Evolutionary conservation across 2,113 vertebrate genomes (phyloP), one percentile per base, ranked within the genome.

Genomic region (Ceyx cyanopectus): DNA sequence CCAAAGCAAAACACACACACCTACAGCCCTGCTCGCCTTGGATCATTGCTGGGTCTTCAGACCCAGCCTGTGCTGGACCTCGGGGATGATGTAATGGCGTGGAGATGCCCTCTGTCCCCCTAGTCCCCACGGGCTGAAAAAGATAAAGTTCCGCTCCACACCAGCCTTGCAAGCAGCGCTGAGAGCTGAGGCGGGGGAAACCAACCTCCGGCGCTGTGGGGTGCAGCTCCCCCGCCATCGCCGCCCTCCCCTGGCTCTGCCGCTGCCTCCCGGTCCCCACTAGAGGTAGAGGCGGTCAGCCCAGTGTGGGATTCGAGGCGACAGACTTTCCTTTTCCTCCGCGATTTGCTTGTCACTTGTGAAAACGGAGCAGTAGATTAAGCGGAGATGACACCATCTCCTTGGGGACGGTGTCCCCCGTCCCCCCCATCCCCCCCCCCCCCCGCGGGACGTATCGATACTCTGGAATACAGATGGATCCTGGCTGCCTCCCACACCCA

Each of bases 281-380:
- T 41, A 78, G 62, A 93, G 95, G 92, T 82, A 17, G 69, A 32
- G 46, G 87, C 96, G 92, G 85, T 81, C 96, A 96, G 77, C 90
- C 85, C 89, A 81, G 86, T 89, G 95, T 85, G 84, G 96, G 90
- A 96, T 97, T 96, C 96, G 76, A 97, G 96, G 93, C 37, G 93
- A 92, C 96, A 97, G 94, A 34, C 89, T 72, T 91, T 90, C 90
- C 48, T 92, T 93, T 92, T 85, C 92, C 74, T 96, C 74, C 48
- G 6, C 81, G 67, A 53, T 95, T 94, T 76, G 89, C 85, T 75
- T 91, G 96, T 93, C 89, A 72, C 91, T 94, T 86, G 82, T 56
- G 54, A 94, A 75, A 94, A 81, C 69, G 46, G 91, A 96, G 92
- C 50, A 9, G 53, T 5, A 89, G 82, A 92, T 96, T 80, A 90